Base-by-base conservation (phyloP, 2,113 vertebrate genomes). In the Phylloscopus trochilus region DNA sequence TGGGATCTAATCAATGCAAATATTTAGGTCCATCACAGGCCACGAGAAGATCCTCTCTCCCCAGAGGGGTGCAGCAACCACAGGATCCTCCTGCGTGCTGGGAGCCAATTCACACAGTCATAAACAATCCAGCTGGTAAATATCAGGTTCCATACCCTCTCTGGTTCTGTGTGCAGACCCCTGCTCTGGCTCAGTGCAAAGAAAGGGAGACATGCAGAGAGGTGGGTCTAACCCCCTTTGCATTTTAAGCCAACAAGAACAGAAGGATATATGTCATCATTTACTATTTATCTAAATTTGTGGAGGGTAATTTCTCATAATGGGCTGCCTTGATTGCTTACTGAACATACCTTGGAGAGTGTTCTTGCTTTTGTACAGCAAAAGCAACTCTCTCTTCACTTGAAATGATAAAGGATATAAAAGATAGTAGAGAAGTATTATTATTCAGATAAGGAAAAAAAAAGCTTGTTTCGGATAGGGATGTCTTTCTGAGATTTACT, bases 71-170 rank as follows among this genome's bases (percentile, higher is more conserved):
- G 27, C 6, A 15, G 28, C 16, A 31, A 20, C 59, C 64, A 56
- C 0, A 0, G 56, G 76, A 51, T n/a, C 85, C 78, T 70, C 63
- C 58, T 70, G 8, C 4, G 0, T 3, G 4, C 49, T 9, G 3
- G 31, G 28, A 86, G n/a, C 26, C 5, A 1, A 26, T 64, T 75
- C 69, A 46, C 27, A 41, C 27, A 5, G n/a, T 55, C 87, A 76
- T 69, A 89, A 91, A 91, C 63, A 81, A 90, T 35, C 55, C 78
- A 83, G 59, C 0, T 66, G 46, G 79, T 18, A 92, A 90, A 67
- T 66, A 94, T 9, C 79, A 81, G 30, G 55, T 90, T 58, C 69
- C 51, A 43, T 15, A 14, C 10, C 60, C 67, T 58, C 46, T 6
- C 37, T 77, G 70, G 31, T 39, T 85, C 52, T 88, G 72, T 86